phyloP scores from a whole-genome alignment of 2,113 vertebrate species.

The Pelodiscus sinensis region DNA sequence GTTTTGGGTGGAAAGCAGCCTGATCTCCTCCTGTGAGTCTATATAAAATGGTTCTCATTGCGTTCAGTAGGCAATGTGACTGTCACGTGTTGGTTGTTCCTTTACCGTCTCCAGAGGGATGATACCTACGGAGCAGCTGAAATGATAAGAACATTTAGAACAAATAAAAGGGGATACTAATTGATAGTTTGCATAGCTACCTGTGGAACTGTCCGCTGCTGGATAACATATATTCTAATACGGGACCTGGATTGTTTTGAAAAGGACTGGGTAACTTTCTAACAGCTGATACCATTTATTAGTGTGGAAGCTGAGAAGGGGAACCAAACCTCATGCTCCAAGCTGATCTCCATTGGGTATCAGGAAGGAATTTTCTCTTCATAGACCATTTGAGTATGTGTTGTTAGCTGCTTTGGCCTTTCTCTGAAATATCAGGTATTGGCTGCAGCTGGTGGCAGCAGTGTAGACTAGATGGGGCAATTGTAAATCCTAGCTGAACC shows the following conservation, averaged over 20 bases:
- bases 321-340: rapidly evolving
- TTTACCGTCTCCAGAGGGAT: background rate
- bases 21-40: background rate
- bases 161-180: background rate
- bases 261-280: background rate
- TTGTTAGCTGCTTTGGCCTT: background rate
- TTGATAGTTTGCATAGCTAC: rapidly evolving
- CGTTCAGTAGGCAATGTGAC: background rate
- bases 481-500: background rate
- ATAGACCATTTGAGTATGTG: background rate
- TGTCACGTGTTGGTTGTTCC: background rate
- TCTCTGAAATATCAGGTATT: rapidly evolving
- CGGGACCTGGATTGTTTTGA: background rate
- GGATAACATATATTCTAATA: background rate
- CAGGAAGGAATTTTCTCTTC: background rate
- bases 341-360: background rate
- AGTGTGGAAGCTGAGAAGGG: background rate
- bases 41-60: background rate
- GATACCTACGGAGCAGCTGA: background rate
- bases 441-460: background rate
- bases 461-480: background rate
- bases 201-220: background rate
- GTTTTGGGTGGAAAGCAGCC: background rate
- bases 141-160: background rate
- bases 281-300: background rate